Base-by-base conservation (phyloP, 1,140 invertebrate species). In the Drusus annulatus region DNA sequence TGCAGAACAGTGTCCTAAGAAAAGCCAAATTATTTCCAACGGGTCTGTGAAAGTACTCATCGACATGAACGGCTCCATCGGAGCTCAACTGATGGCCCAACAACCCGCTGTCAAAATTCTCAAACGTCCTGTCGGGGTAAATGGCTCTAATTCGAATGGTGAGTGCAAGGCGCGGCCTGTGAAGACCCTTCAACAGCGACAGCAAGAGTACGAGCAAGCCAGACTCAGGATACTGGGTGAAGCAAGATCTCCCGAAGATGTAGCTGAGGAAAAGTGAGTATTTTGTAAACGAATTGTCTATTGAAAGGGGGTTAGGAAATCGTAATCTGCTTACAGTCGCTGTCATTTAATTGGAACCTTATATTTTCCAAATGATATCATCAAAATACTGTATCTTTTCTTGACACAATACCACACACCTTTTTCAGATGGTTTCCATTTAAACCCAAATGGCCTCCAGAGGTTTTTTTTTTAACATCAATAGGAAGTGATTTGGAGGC, bases 131-230 rank as follows among this genome's bases (percentile, higher is more conserved):
- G 73, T 54, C 50, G 76, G 76, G 25, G 28, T 63, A 63, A 75
- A 75, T 52, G 78, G 65, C 16, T 25, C 56, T 8, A 71, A 68
- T 54, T 28, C 51, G 4, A 93, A 93, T 84, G 92, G 91, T 73
- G 93, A 95, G 83, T 89, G 83, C 71, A 85, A 88, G 62, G 85
- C 87, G 25, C 93, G 95, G 85, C 95, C 95, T 51, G 93, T 95
- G 54, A 96, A 96, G 88, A 95, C 95, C 62, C 88, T 97, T 10
- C 93, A 96, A 89, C 95, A 96, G 91, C 91, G 96, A 84, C 95
- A 96, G 88, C 94, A 95, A 84, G 96, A 96, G 86, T 97, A 97
- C 87, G 95, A 96, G 2, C 93, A 96, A 87, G 95, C 95, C 23
- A 91, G 96, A 75, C 90, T 95, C 75, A 90, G 96, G 84, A 97